A percentile compares a stretch with the other conserved stretches of the same genome.
These are phyloP conservation scores for Platynereis dumerilii DNA, from an alignment of 2,888 invertebrate genomes.

Conservation along the genomic window DNA sequence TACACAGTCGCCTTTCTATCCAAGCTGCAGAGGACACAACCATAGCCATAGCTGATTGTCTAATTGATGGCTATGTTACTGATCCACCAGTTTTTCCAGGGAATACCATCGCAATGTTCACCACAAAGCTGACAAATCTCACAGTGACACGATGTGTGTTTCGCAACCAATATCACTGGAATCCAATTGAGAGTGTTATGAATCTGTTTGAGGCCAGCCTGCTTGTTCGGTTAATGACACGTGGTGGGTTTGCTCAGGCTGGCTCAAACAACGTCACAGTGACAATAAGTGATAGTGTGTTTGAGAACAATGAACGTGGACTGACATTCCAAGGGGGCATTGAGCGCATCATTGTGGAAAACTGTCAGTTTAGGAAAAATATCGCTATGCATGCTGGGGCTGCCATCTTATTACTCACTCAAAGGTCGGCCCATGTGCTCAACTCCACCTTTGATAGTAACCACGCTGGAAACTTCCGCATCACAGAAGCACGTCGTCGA, in stretches of 20 bases:
- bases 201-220: constrained; percentile 36
- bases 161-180: constrained; percentile 28
- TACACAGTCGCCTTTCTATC: constrained; percentile 22
- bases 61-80: constrained; percentile 7
- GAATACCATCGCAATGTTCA: constrained; percentile 22
- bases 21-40: constrained; percentile 9
- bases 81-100: constrained; percentile 27
- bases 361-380: constrained; percentile 19
- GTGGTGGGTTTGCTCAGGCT: constrained; percentile 12
- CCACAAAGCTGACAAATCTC: constrained; percentile 20
- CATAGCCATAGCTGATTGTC: constrained; percentile 13
- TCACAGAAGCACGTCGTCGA: constrained; percentile 15
- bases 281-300: constrained; percentile 10
- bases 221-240: constrained; percentile 27
- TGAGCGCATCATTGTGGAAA: constrained; percentile 12
- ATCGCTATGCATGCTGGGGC: constrained; percentile 39
- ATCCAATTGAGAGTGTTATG: constrained; percentile 35
- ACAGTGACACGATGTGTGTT: constrained; percentile 26
- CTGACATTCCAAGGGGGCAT: constrained; percentile 19
- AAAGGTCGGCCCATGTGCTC: constrained; percentile 19
- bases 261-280: constrained; percentile 20
- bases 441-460: constrained; percentile 34
- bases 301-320: constrained; percentile 25
- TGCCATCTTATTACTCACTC: constrained; percentile 29
- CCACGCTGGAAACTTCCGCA: constrained; percentile 32